Evolutionary conservation across 2,797 vertebrate genomes (phyloP).

Genomic region (Phataginus tetradactyla): DNA sequence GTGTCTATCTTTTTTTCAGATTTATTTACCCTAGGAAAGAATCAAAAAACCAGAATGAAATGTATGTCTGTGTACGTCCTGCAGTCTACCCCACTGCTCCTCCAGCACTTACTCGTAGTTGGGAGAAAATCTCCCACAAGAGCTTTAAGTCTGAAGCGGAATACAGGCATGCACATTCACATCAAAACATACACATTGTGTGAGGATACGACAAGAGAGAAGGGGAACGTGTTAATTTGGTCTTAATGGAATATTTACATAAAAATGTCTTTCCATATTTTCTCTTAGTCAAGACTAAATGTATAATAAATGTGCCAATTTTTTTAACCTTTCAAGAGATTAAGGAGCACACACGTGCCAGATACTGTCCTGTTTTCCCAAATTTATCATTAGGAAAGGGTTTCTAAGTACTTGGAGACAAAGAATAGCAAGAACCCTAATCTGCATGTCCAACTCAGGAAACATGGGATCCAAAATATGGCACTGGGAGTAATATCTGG

Average conservation of each 20-base stretch:
- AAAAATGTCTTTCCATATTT: background rate
- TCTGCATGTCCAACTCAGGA: background rate
- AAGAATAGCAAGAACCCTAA: background rate
- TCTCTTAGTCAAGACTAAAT: background rate
- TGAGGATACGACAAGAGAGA: background rate
- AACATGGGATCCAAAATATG: background rate
- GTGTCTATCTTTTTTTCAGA: background rate
- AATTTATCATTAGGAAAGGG: background rate
- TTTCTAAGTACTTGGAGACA: background rate
- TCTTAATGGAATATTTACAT: background rate
- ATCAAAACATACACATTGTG: background rate
- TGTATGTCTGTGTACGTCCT: background rate
- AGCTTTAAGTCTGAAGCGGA: background rate
- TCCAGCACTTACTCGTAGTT: background rate
- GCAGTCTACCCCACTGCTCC: background rate
- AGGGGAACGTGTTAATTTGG: background rate
- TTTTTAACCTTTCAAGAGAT: background rate
- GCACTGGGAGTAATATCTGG: background rate
- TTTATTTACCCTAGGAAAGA: background rate
- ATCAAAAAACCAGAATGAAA: background rate
- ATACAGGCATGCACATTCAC: background rate
- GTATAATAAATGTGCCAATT: background rate
- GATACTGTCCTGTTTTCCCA: background rate
- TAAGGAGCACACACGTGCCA: background rate
- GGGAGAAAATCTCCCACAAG: background rate